Percentiles rank a stretch among this genome's conserved stretches.
Evolutionary conservation across 2,113 vertebrate genomes (phyloP).

Genomic region (Promerops cafer): DNA sequence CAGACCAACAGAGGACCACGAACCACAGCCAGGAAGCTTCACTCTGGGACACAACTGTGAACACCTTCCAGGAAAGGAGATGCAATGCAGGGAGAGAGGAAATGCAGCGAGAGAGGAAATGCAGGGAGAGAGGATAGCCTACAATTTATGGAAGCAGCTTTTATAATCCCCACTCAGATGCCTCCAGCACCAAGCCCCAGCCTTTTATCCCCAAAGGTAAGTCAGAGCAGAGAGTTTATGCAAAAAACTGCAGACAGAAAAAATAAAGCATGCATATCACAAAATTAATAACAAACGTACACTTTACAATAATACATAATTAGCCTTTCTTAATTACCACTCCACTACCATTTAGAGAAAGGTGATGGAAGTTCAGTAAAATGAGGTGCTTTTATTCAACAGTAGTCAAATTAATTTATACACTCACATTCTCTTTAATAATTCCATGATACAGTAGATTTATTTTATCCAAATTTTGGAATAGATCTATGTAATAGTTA

Average conservation of each 20-base stretch:
- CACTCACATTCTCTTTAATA: conserved; percentile 29
- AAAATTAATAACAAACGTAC: conserved; percentile 46
- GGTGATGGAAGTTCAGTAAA: conserved; percentile 40
- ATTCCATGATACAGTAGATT: not conserved
- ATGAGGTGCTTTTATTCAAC: conserved; percentile 49
- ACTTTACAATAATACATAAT: conserved; percentile 42
- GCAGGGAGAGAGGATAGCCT: not conserved
- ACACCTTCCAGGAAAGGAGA: not conserved
- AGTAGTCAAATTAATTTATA: conserved; percentile 47
- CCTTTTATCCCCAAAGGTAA: not conserved
- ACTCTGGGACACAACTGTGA: not conserved
- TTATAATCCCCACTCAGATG: not conserved
- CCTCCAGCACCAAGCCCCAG: not conserved
- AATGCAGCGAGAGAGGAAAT: no score
- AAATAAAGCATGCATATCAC: not conserved
- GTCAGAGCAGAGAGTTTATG: not conserved
- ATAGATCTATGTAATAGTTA: not conserved
- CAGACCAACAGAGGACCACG: not conserved
- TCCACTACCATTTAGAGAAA: conserved; percentile 29
- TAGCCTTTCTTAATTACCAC: conserved; percentile 54
- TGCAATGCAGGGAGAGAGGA: not conserved
- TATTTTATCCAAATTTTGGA: conserved; percentile 43
- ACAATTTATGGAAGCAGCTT: not conserved
- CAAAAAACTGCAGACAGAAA: not conserved
- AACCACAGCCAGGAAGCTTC: not conserved